Conservation (phyloP, 2,113 vertebrate genomes). For the Anguilla rostrata region DNA sequence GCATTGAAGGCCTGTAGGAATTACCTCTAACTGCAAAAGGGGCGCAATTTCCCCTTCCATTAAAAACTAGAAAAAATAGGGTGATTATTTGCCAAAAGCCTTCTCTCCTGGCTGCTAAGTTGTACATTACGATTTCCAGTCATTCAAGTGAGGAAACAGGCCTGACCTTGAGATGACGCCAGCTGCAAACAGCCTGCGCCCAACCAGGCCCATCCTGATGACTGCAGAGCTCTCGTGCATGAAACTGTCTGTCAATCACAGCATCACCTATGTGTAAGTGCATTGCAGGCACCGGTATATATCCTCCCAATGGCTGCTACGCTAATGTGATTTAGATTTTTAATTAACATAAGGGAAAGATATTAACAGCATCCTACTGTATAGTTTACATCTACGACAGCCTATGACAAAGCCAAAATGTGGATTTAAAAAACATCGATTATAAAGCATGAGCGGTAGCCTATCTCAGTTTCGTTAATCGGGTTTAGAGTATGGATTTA, state of each 20-base stretch:
- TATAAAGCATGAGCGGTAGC: no score
- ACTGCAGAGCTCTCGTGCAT: background rate
- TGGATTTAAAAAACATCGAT: background rate
- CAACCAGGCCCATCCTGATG: background rate
- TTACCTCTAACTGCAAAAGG: background rate
- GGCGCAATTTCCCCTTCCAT: background rate
- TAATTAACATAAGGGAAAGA: background rate
- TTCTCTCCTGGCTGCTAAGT: background rate
- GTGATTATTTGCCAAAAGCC: background rate
- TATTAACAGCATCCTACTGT: background rate
- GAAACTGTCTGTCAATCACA: slow-evolving; percentile 1
- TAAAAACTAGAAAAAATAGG: background rate
- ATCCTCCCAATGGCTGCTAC: background rate
- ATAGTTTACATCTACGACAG: background rate
- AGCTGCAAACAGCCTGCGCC: background rate
- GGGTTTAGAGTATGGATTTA: no score
- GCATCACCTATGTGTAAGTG: background rate
- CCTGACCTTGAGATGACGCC: slow-evolving; percentile 48
- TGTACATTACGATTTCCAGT: background rate
- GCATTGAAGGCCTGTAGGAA: background rate
- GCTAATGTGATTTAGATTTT: background rate
- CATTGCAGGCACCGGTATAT: background rate
- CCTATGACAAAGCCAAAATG: no score
- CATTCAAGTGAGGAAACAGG: slow-evolving; percentile 18
- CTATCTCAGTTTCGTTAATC: no score